Conservation (phyloP, 2,888 invertebrate genomes). For the Tetanocera ferruginea region DNA sequence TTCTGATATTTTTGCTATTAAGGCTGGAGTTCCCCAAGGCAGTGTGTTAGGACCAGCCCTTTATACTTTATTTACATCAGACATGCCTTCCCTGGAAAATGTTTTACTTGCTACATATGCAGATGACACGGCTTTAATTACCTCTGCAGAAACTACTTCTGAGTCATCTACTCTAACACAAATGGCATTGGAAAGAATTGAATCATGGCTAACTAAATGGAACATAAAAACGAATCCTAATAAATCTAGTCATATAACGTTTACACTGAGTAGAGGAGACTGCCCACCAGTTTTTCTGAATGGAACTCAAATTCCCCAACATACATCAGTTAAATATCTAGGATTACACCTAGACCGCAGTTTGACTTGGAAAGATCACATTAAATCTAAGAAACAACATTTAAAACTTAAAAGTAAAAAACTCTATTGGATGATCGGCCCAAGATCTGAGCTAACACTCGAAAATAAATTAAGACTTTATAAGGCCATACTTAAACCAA, state of each 20-base stretch:
- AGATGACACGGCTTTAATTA: too few relatives aligned
- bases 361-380: constrained; percentile 8
- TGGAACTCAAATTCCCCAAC: background rate
- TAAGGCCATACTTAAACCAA: constrained; percentile 21
- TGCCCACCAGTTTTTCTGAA: constrained; percentile 2
- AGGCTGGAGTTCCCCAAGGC: too few relatives aligned
- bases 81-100: too few relatives aligned
- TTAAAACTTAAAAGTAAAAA: background rate
- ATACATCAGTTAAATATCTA: background rate
- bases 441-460: background rate
- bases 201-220: constrained; percentile 24
- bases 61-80: too few relatives aligned
- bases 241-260: constrained; percentile 9
- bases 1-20: too few relatives aligned
- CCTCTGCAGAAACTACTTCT: too few relatives aligned
- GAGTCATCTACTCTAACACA: too few relatives aligned
- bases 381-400: background rate
- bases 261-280: background rate
- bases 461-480: constrained; percentile 29
- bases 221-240: background rate
- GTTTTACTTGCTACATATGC: too few relatives aligned
- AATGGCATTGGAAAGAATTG: too few relatives aligned
- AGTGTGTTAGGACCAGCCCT: too few relatives aligned
- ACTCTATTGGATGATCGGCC: constrained; percentile 1
- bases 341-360: constrained; percentile 1